Percentiles rank a stretch among this genome's conserved stretches.
These are phyloP conservation scores for Platysteira castanea DNA, from an alignment of 2,113 vertebrate species.

Conservation along the genomic window DNA sequence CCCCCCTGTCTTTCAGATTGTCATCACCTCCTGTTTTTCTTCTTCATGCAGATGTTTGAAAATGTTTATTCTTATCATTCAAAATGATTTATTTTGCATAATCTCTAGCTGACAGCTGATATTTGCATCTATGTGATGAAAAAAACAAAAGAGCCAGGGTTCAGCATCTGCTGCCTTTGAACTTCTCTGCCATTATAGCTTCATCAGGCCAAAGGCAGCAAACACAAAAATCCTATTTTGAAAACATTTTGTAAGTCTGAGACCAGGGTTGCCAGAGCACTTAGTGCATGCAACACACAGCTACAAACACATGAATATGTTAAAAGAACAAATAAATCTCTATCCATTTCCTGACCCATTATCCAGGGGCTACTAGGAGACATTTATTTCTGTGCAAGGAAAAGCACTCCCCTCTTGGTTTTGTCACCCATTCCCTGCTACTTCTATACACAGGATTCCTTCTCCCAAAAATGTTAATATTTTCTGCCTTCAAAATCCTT, in stretches of 20 bases:
- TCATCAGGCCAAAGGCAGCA: background rate
- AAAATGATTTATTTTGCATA: background rate
- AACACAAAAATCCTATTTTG: background rate
- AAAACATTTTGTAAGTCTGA: background rate
- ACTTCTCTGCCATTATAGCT: background rate
- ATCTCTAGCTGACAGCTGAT: background rate
- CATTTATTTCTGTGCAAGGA: background rate
- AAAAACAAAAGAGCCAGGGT: background rate
- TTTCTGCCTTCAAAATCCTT: background rate
- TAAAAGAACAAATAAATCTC: background rate
- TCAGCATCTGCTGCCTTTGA: background rate
- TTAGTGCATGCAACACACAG: background rate
- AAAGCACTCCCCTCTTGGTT: background rate
- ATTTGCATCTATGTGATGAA: background rate
- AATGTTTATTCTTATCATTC: background rate
- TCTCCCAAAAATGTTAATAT: background rate
- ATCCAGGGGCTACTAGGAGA: background rate
- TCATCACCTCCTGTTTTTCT: background rate
- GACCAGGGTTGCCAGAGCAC: background rate
- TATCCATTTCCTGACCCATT: background rate
- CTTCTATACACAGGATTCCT: background rate
- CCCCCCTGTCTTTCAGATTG: background rate
- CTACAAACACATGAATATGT: background rate
- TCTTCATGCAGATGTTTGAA: background rate
- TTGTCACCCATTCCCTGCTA: background rate